Percentiles rank a stretch among this genome's conserved stretches.
Conservation (phyloP, 2,113 vertebrate genomes). For the Halcyon senegalensis region DNA sequence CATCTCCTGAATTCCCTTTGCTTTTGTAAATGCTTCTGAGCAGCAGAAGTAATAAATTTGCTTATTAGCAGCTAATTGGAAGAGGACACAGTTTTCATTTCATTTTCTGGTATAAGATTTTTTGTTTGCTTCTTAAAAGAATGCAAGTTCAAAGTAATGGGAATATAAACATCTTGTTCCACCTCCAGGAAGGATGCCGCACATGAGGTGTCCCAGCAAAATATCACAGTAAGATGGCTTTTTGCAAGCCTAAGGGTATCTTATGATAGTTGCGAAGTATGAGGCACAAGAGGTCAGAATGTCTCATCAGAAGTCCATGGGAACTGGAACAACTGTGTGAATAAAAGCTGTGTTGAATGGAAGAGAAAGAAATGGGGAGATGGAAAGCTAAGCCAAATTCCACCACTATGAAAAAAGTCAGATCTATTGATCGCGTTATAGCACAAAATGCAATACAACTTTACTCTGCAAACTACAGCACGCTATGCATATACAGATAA, state of each 20-base stretch:
- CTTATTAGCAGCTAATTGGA: neutral
- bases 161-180: neutral
- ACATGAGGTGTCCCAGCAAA: neutral
- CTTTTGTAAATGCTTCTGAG: neutral
- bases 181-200: neutral
- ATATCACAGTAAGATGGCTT: neutral
- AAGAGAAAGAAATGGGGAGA: neutral
- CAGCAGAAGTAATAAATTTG: neutral
- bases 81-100: neutral
- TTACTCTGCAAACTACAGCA: neutral
- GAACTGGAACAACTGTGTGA: neutral
- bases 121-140: neutral
- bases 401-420: neutral
- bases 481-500: conserved; percentile 5
- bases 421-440: neutral
- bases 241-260: neutral
- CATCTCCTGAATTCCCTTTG: neutral
- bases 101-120: neutral
- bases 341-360: neutral
- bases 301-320: neutral
- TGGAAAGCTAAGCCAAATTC: neutral
- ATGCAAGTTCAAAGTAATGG: neutral
- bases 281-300: neutral
- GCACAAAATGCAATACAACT: conserved; percentile 3
- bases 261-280: neutral